Evolutionary conservation across 1,140 invertebrate species (phyloP), one percentile per base, ranked within the genome.

Genomic region (Epicauta chinensis): DNA sequence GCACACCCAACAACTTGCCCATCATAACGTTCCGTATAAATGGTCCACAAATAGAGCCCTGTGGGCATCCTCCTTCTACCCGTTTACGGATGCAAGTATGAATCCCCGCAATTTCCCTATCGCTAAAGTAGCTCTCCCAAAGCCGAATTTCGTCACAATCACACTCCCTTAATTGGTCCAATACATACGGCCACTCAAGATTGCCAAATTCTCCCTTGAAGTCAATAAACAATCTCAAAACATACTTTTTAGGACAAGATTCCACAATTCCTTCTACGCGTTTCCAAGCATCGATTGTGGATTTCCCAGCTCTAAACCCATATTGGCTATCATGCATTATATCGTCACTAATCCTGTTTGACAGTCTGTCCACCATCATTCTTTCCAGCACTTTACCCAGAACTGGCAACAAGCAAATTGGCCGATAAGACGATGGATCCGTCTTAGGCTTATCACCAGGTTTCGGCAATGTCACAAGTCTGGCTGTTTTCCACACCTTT

Each of bases 151-250:
- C 32, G 9, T 16, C 7, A 7, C 32, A 48, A 3, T 32, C 45
- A 1, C 16, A 5, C 10, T 48, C 45, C 3, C 10, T 36, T 10
- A 48, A 9, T 6, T 11, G 11, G n/a, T 53, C 1, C 0, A 73
- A 15, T 0, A 72, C 57, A 46, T 53, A 60, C 0, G 68, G 66
- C 73, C 71, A 74, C 66, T 67, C 69, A 0, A 66, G 53, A 16
- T 68, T 66, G 37, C 71, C 66, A 42, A 73, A 75, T 0, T 72
- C 72, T 0, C 71, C 72, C 1, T 62, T 62, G 11, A 75, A 74
- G 39, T 75, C 74, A 3, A 75, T 35, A n/a, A 71, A 60, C 0
- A 74, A 53, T 0, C 54, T 61, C 11, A 71, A 38, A 0, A 61
- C 65, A 37, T 73, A n/a, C n/a, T n/a, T n/a, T n/a, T n/a, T n/a